Evolutionary conservation across 2,113 vertebrate genomes (phyloP).

Genomic region (Saccopteryx leptura): DNA sequence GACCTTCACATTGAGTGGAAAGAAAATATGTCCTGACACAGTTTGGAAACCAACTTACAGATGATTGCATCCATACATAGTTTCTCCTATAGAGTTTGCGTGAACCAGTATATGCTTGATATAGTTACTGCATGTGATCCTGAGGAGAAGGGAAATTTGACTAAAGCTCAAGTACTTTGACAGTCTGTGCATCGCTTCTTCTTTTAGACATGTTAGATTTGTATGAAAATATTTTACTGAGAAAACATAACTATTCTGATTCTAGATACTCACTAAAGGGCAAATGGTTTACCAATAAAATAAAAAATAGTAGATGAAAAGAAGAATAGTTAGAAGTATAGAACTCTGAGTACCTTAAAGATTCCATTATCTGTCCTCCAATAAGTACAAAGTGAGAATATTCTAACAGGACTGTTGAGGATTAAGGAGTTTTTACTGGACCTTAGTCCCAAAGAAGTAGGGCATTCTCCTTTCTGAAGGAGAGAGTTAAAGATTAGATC

Average conservation of each 20-base stretch:
- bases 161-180: not conserved
- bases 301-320: not conserved
- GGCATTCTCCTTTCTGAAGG: not conserved
- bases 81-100: not conserved
- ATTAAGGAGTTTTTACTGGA: not conserved
- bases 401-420: not conserved
- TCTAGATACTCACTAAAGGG: not conserved
- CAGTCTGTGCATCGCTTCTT: not conserved
- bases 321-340: not conserved
- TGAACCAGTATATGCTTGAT: not conserved
- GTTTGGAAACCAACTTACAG: constrained; percentile 44
- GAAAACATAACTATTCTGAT: not conserved
- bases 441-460: not conserved
- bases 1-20: constrained; percentile 37
- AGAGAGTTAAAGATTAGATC: not conserved
- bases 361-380: not conserved
- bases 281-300: not conserved
- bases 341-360: not conserved
- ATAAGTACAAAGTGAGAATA: not conserved
- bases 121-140: not conserved
- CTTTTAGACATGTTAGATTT: not conserved
- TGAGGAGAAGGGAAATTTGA: not conserved
- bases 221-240: not conserved
- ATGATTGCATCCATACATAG: not conserved
- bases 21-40: not conserved